Conservation (phyloP, 2,888 invertebrate genomes). For the Diloba caeruleocephala region DNA sequence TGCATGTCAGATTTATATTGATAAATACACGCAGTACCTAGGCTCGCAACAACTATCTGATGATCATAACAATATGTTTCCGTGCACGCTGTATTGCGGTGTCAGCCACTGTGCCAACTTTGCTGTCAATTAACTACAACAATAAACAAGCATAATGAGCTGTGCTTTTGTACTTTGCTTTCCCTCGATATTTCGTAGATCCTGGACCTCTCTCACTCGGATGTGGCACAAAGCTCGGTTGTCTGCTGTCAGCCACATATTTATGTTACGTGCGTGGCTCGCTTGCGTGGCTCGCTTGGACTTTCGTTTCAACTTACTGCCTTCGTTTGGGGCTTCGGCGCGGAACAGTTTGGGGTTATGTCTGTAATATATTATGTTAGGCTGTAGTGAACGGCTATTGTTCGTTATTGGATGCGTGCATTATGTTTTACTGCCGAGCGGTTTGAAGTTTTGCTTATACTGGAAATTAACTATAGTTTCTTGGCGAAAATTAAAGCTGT, state of each 20-base stretch:
- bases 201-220: background rate
- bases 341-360: constrained; percentile 6
- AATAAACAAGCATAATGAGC: too few species aligned
- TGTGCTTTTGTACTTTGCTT: too few species aligned
- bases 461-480: background rate
- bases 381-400: background rate
- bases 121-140: too few species aligned
- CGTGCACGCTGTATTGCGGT: too few species aligned
- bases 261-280: constrained; percentile 15
- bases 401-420: constrained; percentile 3
- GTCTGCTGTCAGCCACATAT: constrained; percentile 15
- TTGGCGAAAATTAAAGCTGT: background rate
- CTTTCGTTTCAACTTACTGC: constrained; percentile 15
- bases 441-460: background rate
- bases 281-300: constrained; percentile 6
- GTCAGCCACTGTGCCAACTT: too few species aligned
- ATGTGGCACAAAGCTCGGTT: constrained; percentile 3
- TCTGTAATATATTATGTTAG: constrained; percentile 1
- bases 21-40: too few species aligned
- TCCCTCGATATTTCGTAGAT: too few species aligned
- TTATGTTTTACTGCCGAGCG: constrained; percentile 1
- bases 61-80: too few species aligned
- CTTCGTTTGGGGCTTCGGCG: too few species aligned
- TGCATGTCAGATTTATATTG: too few species aligned
- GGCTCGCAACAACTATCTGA: too few species aligned